These are phyloP conservation scores for Elephas maximus DNA, from an alignment of 2,113 vertebrate species.

Conservation along the genomic window DNA sequence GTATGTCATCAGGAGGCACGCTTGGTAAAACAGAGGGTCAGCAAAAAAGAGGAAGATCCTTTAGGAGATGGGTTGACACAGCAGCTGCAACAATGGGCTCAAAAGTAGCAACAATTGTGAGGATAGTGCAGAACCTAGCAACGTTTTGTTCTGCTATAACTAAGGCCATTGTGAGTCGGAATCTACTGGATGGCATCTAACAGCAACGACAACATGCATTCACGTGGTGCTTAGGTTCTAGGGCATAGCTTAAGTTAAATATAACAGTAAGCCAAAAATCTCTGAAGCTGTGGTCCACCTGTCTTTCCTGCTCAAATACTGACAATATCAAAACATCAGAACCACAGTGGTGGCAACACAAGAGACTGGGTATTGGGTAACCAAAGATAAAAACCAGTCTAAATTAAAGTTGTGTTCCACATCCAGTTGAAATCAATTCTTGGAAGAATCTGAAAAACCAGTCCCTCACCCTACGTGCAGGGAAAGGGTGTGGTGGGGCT, in stretches of 20 bases:
- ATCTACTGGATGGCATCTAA: too few species aligned
- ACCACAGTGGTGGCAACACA: not conserved
- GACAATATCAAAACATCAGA: not conserved
- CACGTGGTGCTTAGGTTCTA: not conserved
- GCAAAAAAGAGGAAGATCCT: too few species aligned
- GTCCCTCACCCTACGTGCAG: not conserved
- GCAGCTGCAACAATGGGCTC: too few species aligned
- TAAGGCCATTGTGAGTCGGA: too few species aligned
- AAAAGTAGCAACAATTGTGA: too few species aligned
- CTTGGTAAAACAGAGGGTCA: too few species aligned
- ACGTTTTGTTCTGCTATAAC: too few species aligned
- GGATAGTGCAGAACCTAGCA: too few species aligned
- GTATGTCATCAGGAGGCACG: too few species aligned
- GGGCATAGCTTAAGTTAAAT: not conserved
- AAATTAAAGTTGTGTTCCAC: not conserved
- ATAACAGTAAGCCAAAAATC: not conserved
- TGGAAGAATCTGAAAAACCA: not conserved
- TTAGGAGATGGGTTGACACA: too few species aligned
- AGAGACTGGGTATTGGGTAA: not conserved
- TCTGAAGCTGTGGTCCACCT: not conserved
- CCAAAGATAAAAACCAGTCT: not conserved
- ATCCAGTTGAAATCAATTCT: not conserved
- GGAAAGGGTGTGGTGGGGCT: not conserved
- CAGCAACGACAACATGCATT: not conserved
- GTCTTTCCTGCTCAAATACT: not conserved